Base-by-base conservation (phyloP, 1,140 invertebrate species). In the Microvelia longipes region DNA sequence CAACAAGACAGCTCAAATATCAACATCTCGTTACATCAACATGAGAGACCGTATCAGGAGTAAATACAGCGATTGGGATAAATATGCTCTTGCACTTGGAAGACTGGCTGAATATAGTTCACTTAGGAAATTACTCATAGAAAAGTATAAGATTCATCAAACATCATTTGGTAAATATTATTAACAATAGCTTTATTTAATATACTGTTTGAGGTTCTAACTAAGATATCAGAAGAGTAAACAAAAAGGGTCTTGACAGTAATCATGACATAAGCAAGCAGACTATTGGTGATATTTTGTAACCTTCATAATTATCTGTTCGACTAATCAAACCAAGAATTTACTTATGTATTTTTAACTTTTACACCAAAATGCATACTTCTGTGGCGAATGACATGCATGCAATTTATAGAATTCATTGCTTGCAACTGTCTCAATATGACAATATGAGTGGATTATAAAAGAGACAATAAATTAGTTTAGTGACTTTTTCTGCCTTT, bases 101-200 rank as follows among this genome's bases (percentile, higher is more conserved):
- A 85, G 96, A 70, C 84, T 99, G 68, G 92, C 97, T 71, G 96
- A 99, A 80, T 99, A 98, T 81, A 96, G 93, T 65, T 94, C 94
- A 14, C 83, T 99, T n/a, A 87, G 95, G 70, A 99, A 98, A 82
- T 83, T 98, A 65, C 85, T 97, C 70, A 90, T 97, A 75, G 94
- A 98, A 73, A 96, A 96, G 82, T 98, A 96, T 82, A 90, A 90
- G 78, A 98, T 99, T 67, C 91, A 96, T 77, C 96, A 98, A 75
- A 88, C 93, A 73, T 93, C 90, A 75, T 96, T 98, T 79, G 93
- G 90, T 93, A 80, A 84, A 82, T 78, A 2, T 5, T 27, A 5
- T 67, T 1, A 66, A 65, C 19, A 60, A 60, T 11, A 19, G 28
- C 1, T 69, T 25, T 29, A 29, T 69, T 5, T 62, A 63, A 25